These are phyloP conservation scores for Pseudochirops corinnae DNA, from an alignment of 2,797 vertebrate genomes.

Conservation along the genomic window DNA sequence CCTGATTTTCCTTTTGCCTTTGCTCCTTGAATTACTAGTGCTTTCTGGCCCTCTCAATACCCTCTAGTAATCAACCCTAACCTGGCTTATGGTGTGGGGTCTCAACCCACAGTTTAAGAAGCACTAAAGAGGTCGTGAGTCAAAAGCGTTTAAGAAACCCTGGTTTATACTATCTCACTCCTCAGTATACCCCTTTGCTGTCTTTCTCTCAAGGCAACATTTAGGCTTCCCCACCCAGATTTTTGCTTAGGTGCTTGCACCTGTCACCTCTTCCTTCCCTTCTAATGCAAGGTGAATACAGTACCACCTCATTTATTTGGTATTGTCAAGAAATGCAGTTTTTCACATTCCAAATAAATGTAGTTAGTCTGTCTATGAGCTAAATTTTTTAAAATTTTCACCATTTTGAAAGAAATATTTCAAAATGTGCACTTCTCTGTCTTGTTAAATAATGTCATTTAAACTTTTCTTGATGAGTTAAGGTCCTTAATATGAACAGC, in stretches of 20 bases:
- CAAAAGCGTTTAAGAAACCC: too few relatives aligned
- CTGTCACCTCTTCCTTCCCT: background rate
- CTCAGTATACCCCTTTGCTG: background rate
- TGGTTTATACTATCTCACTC: background rate
- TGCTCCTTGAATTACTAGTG: background rate
- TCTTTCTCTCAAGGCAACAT: background rate
- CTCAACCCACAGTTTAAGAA: too few relatives aligned
- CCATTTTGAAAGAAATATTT: slow-evolving; percentile 53
- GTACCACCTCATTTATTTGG: slow-evolving; percentile 26
- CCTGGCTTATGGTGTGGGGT: background rate
- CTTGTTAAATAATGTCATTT: slow-evolving; percentile 56
- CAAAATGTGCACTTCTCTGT: slow-evolving; percentile 43
- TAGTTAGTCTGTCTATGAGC: slow-evolving; percentile 27
- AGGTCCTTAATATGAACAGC: slow-evolving; percentile 13
- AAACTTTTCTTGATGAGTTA: background rate
- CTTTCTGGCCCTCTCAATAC: background rate
- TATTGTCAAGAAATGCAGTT: slow-evolving; percentile 27
- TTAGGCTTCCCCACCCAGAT: background rate
- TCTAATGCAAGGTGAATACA: slow-evolving; percentile 27
- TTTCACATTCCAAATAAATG: slow-evolving; percentile 45
- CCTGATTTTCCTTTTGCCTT: background rate
- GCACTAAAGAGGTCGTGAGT: too few relatives aligned
- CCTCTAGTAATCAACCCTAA: background rate
- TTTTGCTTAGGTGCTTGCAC: background rate
- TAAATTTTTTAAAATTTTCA: slow-evolving; percentile 50